Conservation (phyloP, 92 coral and sea anemone genomes). For the Palythoa heliodiscus region DNA sequence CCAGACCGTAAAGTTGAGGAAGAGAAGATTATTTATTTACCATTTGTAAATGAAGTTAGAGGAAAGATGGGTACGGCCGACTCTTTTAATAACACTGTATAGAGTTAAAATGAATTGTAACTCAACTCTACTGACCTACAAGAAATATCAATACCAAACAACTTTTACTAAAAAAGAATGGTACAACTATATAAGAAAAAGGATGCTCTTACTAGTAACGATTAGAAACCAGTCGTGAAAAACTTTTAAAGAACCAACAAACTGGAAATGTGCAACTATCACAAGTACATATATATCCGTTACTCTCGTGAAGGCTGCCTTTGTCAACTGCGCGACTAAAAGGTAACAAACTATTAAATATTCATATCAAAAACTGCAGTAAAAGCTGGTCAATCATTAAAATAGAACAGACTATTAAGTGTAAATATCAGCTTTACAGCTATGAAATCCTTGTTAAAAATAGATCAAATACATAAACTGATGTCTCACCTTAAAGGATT, state of each 20-base stretch:
- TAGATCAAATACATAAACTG: neutral
- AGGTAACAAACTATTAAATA: too few relatives aligned
- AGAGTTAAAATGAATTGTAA: neutral
- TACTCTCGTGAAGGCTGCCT: too few relatives aligned
- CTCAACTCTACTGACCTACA: neutral
- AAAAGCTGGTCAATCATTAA: too few relatives aligned
- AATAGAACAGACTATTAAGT: too few relatives aligned
- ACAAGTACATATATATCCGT: too few relatives aligned
- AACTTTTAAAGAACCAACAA: too few relatives aligned
- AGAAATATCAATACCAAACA: neutral
- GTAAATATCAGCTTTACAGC: neutral
- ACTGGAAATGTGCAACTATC: too few relatives aligned
- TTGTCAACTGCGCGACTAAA: too few relatives aligned
- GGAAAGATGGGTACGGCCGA: neutral
- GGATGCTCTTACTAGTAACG: too few relatives aligned
- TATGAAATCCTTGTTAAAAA: neutral
- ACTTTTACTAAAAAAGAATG: neutral
- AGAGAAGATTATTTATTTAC: constrained; percentile 16
- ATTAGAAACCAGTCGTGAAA: too few relatives aligned
- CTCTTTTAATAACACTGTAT: constrained; percentile 19
- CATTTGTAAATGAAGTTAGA: neutral
- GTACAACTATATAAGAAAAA: neutral
- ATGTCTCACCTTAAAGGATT: constrained; percentile 22
- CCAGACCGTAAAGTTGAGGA: constrained; percentile 30
- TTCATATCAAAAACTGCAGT: too few relatives aligned